These are phyloP conservation scores for Pangasianodon gigas DNA, from an alignment of 2,113 vertebrate genomes.

Conservation along the genomic window DNA sequence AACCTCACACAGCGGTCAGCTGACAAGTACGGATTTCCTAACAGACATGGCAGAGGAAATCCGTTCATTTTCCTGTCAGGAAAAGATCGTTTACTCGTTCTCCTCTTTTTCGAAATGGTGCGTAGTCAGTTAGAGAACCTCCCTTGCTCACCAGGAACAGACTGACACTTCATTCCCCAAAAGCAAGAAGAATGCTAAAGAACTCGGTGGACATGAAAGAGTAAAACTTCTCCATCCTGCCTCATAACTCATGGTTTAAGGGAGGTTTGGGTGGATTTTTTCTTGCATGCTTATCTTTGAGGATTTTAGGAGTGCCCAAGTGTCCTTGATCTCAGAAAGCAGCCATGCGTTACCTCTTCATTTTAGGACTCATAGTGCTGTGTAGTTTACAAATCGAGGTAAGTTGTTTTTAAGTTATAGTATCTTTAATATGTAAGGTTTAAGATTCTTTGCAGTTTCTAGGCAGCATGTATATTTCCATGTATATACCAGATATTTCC, in stretches of 20 bases:
- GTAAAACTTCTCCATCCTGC: background rate
- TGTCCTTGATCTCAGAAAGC: conserved; percentile 8
- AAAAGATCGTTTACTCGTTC: conserved; percentile 62
- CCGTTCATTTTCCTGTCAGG: conserved; percentile 81
- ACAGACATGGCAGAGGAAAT: conserved; percentile 76
- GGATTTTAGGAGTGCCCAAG: conserved; percentile 20
- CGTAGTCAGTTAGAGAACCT: conserved; percentile 26
- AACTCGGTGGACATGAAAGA: conserved; percentile 19
- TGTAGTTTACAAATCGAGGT: conserved; percentile 49
- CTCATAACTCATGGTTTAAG: conserved; percentile 3
- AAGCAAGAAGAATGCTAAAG: background rate
- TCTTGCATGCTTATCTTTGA: conserved; percentile 32
- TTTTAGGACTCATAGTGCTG: conserved; percentile 47
- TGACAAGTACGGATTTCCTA: conserved; percentile 56
- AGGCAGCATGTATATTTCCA: background rate
- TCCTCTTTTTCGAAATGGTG: conserved; percentile 30
- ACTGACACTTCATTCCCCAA: conserved; percentile 25
- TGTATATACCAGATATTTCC: background rate
- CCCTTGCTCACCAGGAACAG: conserved; percentile 1
- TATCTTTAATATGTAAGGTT: background rate
- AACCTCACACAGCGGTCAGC: conserved; percentile 52
- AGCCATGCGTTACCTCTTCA: conserved; percentile 52
- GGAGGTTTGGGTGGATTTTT: background rate
- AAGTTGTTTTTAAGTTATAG: conserved; percentile 6
- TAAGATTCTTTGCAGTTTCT: background rate